These are phyloP conservation scores for Lepilemur ruficaudatus DNA, from an alignment of 2,797 vertebrate species.

Conservation along the genomic window DNA sequence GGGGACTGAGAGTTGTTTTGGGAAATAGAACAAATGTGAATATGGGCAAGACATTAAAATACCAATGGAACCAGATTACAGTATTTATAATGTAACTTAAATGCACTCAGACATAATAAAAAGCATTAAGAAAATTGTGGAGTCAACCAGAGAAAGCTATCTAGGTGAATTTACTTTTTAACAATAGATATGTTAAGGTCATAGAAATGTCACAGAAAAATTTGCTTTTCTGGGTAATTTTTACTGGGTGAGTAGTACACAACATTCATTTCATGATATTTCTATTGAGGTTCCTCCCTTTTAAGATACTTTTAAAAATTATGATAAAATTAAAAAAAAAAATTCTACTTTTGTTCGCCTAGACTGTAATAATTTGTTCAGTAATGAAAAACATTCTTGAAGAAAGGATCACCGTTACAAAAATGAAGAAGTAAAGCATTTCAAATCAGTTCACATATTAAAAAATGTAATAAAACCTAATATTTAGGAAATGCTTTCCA, in stretches of 20 bases:
- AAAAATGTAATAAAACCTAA: neutral
- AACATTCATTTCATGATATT: neutral
- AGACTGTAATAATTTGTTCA: slow-evolving; percentile 4
- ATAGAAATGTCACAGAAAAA: neutral
- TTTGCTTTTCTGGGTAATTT: neutral
- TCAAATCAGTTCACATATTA: neutral
- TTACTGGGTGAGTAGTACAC: neutral
- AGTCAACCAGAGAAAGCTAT: neutral
- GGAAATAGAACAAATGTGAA: neutral
- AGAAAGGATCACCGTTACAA: neutral
- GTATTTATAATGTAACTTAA: neutral
- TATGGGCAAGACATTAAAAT: neutral
- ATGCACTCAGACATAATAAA: neutral
- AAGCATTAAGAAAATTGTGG: neutral
- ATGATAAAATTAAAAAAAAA: neutral
- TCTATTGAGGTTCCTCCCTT: neutral
- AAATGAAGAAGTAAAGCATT: neutral
- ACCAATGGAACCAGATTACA: neutral
- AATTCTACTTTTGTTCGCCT: neutral
- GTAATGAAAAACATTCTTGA: neutral
- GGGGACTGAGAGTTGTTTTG: neutral
- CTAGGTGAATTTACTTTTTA: neutral
- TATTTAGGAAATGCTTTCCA: neutral
- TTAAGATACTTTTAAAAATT: neutral
- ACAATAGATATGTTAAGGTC: neutral